A percentile compares a stretch with the other conserved stretches of the same genome.
These are phyloP conservation scores for Cynodonichthys magdalenae DNA, from an alignment of 2,797 vertebrate species.

Conservation along the genomic window DNA sequence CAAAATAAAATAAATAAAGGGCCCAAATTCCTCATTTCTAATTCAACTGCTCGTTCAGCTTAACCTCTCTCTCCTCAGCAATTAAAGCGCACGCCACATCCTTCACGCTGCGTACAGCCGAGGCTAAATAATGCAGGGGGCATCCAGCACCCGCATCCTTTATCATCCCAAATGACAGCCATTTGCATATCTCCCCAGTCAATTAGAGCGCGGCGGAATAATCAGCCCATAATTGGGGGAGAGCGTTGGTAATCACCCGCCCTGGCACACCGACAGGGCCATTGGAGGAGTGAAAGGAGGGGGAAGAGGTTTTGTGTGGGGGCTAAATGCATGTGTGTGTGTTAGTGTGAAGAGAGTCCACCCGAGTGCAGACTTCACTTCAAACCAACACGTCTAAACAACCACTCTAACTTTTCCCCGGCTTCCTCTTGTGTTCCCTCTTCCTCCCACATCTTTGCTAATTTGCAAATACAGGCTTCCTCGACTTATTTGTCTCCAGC, in stretches of 20 bases:
- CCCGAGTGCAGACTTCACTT: conserved; percentile 63
- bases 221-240: conserved; percentile 99
- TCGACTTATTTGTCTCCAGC: conserved; percentile 24
- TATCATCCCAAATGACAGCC: conserved; percentile 99
- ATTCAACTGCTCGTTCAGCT: conserved; percentile 98
- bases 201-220: conserved; percentile 98
- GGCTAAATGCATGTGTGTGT: conserved; percentile 39
- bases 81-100: conserved; percentile 97
- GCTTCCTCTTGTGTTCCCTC: conserved; percentile 31
- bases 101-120: conserved; percentile 98
- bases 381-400: conserved; percentile 69
- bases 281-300: conserved; percentile 58
- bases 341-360: conserved; percentile 56
- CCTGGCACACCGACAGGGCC: conserved; percentile 90
- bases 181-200: conserved; percentile 99
- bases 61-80: conserved; percentile 99
- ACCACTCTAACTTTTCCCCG: conserved; percentile 50
- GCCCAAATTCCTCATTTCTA: conserved; percentile 92
- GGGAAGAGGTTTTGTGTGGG: conserved; percentile 32
- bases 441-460: conserved; percentile 26
- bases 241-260: conserved; percentile 98
- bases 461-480: conserved; percentile 43
- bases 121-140: conserved; percentile 97
- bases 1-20: conserved; percentile 81
- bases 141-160: conserved; percentile 93